phyloP scores from a whole-genome alignment of 2,888 invertebrate species.

The Exephanes ischioxanthus region DNA sequence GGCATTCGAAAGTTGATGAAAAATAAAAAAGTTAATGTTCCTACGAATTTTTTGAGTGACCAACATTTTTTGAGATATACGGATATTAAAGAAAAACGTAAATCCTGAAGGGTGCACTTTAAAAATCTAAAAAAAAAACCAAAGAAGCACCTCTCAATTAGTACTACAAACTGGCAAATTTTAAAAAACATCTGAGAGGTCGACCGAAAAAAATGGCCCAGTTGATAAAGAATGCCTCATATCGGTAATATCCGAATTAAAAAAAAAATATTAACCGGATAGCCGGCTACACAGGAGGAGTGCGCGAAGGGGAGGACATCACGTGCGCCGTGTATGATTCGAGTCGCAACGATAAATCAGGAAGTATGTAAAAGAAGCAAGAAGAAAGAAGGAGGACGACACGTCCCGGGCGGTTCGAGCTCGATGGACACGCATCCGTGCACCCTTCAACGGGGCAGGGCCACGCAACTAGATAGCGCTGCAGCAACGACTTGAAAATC shows the following conservation, averaged over 20 bases:
- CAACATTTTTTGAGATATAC: no score
- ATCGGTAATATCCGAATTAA: background rate
- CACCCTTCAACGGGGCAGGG: constrained; percentile 51
- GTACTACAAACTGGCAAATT: no score
- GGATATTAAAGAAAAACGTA: no score
- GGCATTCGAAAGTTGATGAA: no score
- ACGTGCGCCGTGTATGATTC: constrained; percentile 57
- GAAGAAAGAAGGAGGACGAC: constrained; percentile 24
- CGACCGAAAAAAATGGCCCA: no score
- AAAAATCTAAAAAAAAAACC: no score
- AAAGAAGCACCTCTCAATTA: no score
- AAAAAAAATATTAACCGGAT: constrained; percentile 46
- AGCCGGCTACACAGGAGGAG: constrained; percentile 24
- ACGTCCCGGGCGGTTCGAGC: constrained; percentile 43
- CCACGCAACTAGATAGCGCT: constrained; percentile 39
- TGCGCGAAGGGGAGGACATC: constrained; percentile 49
- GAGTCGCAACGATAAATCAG: constrained; percentile 53
- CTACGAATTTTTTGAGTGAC: no score
- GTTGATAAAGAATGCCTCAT: background rate
- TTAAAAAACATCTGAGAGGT: no score
- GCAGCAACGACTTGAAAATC: constrained; percentile 10
- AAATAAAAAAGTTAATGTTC: no score
- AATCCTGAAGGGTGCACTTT: no score
- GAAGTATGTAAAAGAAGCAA: constrained; percentile 53
- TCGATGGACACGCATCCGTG: constrained; percentile 62